Percentiles rank a stretch among this genome's conserved stretches.
Conservation (phyloP, 2,888 invertebrate genomes). For the Nudaria mundana region DNA sequence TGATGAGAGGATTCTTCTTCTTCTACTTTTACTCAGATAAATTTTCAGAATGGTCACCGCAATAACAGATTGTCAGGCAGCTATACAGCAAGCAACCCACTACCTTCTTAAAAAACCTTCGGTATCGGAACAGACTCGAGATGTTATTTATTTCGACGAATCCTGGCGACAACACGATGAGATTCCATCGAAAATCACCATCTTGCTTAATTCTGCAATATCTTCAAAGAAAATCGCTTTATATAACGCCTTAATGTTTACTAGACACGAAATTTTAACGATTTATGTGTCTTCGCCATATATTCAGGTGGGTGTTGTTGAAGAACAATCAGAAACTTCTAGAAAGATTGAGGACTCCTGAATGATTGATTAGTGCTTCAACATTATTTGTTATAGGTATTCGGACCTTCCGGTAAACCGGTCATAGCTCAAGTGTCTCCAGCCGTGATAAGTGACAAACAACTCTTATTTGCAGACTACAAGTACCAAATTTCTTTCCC, state of each 20-base stretch:
- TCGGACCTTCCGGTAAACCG: conserved; percentile 62
- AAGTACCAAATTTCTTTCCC: conserved; percentile 91
- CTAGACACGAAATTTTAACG: conserved; percentile 89
- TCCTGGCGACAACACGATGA: conserved; percentile 82
- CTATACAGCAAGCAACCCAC: conserved; percentile 87
- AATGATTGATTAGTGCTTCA: not conserved
- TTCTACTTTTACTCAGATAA: not conserved
- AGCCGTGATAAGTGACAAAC: conserved; percentile 55
- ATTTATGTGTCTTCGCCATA: conserved; percentile 89
- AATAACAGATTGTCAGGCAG: conserved; percentile 84
- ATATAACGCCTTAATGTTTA: conserved; percentile 90
- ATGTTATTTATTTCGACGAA: conserved; percentile 82
- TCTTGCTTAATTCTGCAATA: conserved; percentile 80
- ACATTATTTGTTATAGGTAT: conserved; percentile 47
- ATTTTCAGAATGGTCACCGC: conserved; percentile 84
- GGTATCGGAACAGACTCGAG: conserved; percentile 64
- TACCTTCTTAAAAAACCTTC: conserved; percentile 82
- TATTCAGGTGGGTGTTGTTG: conserved; percentile 81
- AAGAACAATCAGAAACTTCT: too few species aligned
- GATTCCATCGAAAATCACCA: conserved; percentile 81
- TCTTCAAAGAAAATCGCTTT: conserved; percentile 87
- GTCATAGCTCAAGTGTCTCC: conserved; percentile 70
- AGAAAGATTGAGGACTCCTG: too few species aligned
- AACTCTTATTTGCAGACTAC: conserved; percentile 81
- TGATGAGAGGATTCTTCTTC: too few species aligned